These are phyloP conservation scores for Trachelus stipa DNA, from an alignment of 2,888 invertebrate species.

Conservation along the genomic window DNA sequence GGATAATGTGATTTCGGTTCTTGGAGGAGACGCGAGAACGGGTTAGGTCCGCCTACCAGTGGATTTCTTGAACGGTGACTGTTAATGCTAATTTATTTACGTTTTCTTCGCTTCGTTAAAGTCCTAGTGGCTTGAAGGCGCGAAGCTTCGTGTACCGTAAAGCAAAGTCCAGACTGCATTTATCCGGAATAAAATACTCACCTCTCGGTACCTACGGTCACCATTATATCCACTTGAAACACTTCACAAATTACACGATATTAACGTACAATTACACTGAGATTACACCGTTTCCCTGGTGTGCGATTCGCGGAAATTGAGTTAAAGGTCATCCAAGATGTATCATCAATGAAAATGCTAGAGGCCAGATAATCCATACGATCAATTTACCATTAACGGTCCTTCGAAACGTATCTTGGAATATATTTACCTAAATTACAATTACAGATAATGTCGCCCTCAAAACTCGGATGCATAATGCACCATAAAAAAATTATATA, in stretches of 20 bases:
- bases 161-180: neutral
- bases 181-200: neutral
- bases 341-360: neutral
- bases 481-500: neutral
- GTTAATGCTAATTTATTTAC: neutral
- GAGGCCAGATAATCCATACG: neutral
- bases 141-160: neutral
- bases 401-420: neutral
- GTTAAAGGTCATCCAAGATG: neutral
- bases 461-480: neutral
- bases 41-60: neutral
- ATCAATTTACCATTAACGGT: neutral
- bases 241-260: neutral
- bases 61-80: neutral
- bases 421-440: neutral
- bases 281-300: neutral
- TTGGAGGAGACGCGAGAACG: neutral
- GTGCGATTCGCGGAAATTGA: neutral
- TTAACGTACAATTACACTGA: neutral
- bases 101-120: neutral
- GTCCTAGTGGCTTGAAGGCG: neutral
- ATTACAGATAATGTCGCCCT: neutral
- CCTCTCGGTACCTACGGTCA: neutral
- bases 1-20: neutral
- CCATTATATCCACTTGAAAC: neutral